Base-by-base conservation (phyloP, 2,113 vertebrate species). In the Prunella fulvescens region DNA sequence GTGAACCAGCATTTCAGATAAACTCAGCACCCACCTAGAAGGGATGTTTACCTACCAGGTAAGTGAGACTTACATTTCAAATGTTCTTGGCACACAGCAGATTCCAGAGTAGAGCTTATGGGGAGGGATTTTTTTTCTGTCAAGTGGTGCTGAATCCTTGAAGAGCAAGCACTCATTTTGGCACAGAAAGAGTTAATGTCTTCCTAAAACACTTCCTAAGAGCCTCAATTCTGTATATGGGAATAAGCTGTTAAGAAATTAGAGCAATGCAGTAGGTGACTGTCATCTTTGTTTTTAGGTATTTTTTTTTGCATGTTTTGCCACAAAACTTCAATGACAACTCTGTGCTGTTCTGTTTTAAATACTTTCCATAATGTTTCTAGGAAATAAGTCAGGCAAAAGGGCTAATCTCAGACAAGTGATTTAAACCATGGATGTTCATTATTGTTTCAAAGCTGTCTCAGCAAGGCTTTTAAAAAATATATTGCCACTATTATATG, bases 371-470 rank as follows among this genome's bases (percentile, higher is more conserved):
- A 42, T 61, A 79, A 53, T 0, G 0, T 74, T 87, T 81, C 77
- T 72, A 3, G 2, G 54, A 87, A 82, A 80, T 24, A 62, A 80
- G 58, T 73, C 35, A 81, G 15, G 61, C 22, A 35, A 81, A 93
- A 89, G 44, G 82, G 35, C 26, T 86, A 74, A 74, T 71, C 44
- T 90, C 64, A 86, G 35, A 24, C 35, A 78, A 86, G 26, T 78
- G 42, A 78, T 90, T 95, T 95, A 92, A 88, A 67, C 8, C n/a
- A 31, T 40, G n/a, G 11, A 13, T 91, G 28, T 56, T 87, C 70
- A 69, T 89, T 89, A 81, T 48, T 66, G 28, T 81, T 95, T 89
- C 73, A 81, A 93, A 95, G 31, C 40, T 89, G 74, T 76, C 62
- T 91, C 57, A 81, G 50, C 0, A 2, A 92, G 50, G 19, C 28